These are phyloP conservation scores for Diarsia dahlii DNA, from an alignment of 2,888 invertebrate species.

Conservation along the genomic window DNA sequence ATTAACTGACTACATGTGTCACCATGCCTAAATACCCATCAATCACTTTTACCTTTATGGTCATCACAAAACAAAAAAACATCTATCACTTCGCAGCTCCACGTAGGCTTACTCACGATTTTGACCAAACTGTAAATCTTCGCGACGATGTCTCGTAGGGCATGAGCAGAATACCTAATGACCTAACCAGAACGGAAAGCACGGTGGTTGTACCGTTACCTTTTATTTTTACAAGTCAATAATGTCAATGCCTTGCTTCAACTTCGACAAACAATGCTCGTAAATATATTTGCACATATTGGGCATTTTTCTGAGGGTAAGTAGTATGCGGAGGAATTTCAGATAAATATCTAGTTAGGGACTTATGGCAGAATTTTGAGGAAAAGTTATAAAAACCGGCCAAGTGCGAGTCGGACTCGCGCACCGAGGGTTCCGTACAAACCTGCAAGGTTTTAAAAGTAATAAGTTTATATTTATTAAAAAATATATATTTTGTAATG, in stretches of 20 bases:
- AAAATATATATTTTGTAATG: no score
- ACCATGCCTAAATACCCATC: conserved; percentile 9
- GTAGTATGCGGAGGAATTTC: conserved; percentile 45
- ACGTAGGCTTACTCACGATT: conserved; percentile 44
- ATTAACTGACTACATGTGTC: conserved; percentile 4
- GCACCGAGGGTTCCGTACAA: no score
- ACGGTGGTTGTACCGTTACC: conserved; percentile 52
- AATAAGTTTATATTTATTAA: no score
- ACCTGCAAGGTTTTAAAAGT: no score
- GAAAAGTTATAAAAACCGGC: conserved; percentile 48
- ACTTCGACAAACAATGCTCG: conserved; percentile 26
- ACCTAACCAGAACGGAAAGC: conserved; percentile 38
- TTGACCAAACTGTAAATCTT: conserved; percentile 58
- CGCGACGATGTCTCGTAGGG: conserved; percentile 10
- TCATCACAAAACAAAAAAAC: conserved; percentile 16
- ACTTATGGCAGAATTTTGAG: conserved; percentile 20
- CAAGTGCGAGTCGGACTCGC: no score
- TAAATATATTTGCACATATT: conserved; percentile 43
- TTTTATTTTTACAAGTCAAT: conserved; percentile 55
- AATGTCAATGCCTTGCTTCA: conserved; percentile 57
- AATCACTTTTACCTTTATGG: conserved; percentile 19
- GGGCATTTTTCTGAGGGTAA: neutral
- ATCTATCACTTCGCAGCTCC: conserved; percentile 15
- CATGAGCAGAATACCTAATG: conserved; percentile 52
- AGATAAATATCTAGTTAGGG: conserved; percentile 25